Percentiles rank a stretch among this genome's conserved stretches.
These are phyloP conservation scores for Trachelus stipa DNA, from an alignment of 2,888 invertebrate genomes.

Conservation along the genomic window DNA sequence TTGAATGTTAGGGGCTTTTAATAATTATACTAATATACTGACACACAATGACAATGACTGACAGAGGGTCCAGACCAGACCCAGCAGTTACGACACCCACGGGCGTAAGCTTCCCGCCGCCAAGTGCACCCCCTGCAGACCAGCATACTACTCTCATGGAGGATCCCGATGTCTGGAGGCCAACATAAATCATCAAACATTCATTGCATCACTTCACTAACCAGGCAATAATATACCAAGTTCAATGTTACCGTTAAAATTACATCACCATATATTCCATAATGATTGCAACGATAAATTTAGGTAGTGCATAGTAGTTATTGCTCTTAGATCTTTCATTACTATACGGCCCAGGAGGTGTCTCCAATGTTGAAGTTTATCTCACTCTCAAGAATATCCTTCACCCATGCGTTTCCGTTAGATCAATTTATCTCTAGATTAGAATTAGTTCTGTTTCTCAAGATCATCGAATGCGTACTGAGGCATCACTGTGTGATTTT, in stretches of 20 bases:
- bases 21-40: slow-evolving; percentile 8
- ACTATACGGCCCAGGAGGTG: not conserved
- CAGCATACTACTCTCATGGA: slow-evolving; percentile 89
- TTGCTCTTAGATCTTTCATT: not conserved
- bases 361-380: not conserved
- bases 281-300: not conserved
- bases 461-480: not conserved
- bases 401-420: not conserved
- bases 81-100: slow-evolving; percentile 85
- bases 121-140: slow-evolving; percentile 73
- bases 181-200: slow-evolving; percentile 77
- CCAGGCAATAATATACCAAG: slow-evolving; percentile 62
- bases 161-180: slow-evolving; percentile 93
- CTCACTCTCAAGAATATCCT: not conserved
- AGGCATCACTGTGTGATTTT: not conserved
- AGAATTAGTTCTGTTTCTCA: not conserved
- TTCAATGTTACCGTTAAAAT: slow-evolving; percentile 36
- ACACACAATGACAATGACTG: slow-evolving; percentile 36
- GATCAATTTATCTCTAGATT: not conserved
- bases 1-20: not conserved
- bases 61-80: slow-evolving; percentile 85
- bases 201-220: slow-evolving; percentile 62
- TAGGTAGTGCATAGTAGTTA: not conserved
- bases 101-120: slow-evolving; percentile 74
- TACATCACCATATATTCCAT: not conserved